Percentiles rank a stretch among this genome's conserved stretches.
Conservation (phyloP, 2,888 invertebrate species). For the Scelioninae gen. 1 region DNA sequence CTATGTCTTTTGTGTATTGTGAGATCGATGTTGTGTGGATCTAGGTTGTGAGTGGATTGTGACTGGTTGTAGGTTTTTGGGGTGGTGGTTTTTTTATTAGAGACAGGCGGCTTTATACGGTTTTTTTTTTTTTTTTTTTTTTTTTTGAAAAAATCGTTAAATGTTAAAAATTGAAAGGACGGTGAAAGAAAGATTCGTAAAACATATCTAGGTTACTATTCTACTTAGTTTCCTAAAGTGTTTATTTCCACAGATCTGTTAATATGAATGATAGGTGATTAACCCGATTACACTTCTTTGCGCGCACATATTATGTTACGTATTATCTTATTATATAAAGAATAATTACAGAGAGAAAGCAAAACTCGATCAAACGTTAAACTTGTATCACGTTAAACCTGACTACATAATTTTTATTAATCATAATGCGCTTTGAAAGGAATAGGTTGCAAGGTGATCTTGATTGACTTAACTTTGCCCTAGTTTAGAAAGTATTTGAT, state of each 20-base stretch:
- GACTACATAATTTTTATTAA: constrained; percentile 28
- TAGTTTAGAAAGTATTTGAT: constrained; percentile 5
- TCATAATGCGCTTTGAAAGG: constrained; percentile 32
- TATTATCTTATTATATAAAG: constrained; percentile 35
- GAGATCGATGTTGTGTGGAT: too few species aligned
- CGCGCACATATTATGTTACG: constrained; percentile 7
- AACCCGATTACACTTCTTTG: constrained; percentile 6
- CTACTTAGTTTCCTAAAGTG: background rate
- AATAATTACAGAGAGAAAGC: constrained; percentile 49
- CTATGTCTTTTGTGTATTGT: too few species aligned
- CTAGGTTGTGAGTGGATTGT: too few species aligned
- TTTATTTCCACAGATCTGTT: background rate
- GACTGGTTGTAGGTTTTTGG: too few species aligned
- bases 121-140: too few species aligned
- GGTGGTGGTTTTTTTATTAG: too few species aligned
- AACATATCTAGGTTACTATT: background rate
- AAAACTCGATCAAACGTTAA: constrained; percentile 44
- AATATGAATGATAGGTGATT: constrained; percentile 1
- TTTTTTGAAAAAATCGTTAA: too few species aligned
- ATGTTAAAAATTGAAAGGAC: too few species aligned
- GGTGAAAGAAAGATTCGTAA: background rate
- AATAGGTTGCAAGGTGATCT: constrained; percentile 33
- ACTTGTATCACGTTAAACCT: constrained; percentile 7
- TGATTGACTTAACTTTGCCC: constrained; percentile 30
- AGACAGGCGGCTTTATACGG: too few species aligned